Base-by-base conservation (phyloP, 2,797 vertebrate species). In the Prunella strophiata region DNA sequence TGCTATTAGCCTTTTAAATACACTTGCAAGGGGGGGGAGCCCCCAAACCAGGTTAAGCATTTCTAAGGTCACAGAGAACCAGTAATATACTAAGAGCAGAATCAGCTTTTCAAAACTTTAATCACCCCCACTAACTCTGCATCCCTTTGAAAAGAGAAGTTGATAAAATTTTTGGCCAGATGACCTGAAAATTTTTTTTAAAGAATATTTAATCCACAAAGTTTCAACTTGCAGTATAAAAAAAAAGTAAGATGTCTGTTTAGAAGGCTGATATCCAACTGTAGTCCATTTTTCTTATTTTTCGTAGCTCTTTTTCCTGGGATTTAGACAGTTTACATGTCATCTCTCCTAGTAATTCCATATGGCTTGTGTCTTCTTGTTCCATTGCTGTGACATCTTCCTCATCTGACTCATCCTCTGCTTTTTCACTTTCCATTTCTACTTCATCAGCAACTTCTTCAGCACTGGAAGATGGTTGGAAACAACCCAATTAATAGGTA, bases 381-480 rank as follows among this genome's bases (percentile, higher is more conserved):
- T 84, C 72, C 34, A 94, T 71, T 92, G 97, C 96, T 57, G 85
- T 71, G 67, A 89, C 51, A 30, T 94, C 95, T 97, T 99, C 99
- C 85, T 97, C 98, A 70, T 99, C 98, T 0, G 98, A 98, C 29
- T 98, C 98, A 18, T 97, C 98, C 95, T 98, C 98, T 96, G 98
- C 98, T 91, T 98, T 97, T 91, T 98, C 98, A 52, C 98, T 98
- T 70, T 98, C 98, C 98, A 98, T 98, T 97, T 99, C 98, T 87
- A 98, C 96, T 75, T 99, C 98, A 30, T 96, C 83, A 7, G 85
- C 90, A 73, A 92, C 50, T 92, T 98, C 96, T 84, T 95, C 94
- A 67, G 71, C 38, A 74, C 98, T 98, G 26, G 11, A 51, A 72
- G 1, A 93, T 9, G n/a, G 89, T 58, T 55, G 66, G 87, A 91